Base-by-base conservation (phyloP, 2,113 vertebrate genomes). In the Poicephalus gulielmi region DNA sequence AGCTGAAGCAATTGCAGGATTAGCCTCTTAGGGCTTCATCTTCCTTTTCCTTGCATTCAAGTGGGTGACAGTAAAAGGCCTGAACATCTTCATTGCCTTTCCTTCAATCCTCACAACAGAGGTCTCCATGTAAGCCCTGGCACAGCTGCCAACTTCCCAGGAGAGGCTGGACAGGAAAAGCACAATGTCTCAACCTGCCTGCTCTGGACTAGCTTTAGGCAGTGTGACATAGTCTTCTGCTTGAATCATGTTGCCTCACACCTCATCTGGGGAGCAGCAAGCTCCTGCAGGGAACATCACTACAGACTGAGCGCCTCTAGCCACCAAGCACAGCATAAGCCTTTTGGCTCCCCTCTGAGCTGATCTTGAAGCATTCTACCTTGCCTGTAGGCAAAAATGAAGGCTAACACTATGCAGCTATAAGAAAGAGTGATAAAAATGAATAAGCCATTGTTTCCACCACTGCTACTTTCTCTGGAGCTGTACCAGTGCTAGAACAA, bases 381-480 rank as follows among this genome's bases (percentile, higher is more conserved):
- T 83, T 79, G 52, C 47, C 67, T 64, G 13, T n/a, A 64, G 67
- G 44, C 35, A 91, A 83, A 87, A 97, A 82, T 22, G 5, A 85
- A 89, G 77, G 24, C 14, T 84, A 89, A 68, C 55, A 39, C 24
- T 69, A 78, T 0, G 1, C 30, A 79, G 66, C 57, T 89, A 82
- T 41, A 94, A 41, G 74, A 83, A 91, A 77, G 13, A 87, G 74
- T 16, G 84, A 94, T 94, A 92, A 91, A 95, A 95, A 87, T 37
- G 20, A 94, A 43, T 73, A 84, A 84, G 41, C 30, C 49, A 76
- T 79, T 95, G 70, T 89, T 92, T 87, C 60, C 19, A 90, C n/a
- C 15, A 43, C 74, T 66, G 53, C 53, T 89, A 69, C 86, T 92
- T 94, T 91, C 73, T 92, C 93, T 95, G 95, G 89, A 95, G 91